Evolutionary conservation across 1,140 invertebrate genomes (phyloP).

Genomic region (Sarcophaga peregrina): DNA sequence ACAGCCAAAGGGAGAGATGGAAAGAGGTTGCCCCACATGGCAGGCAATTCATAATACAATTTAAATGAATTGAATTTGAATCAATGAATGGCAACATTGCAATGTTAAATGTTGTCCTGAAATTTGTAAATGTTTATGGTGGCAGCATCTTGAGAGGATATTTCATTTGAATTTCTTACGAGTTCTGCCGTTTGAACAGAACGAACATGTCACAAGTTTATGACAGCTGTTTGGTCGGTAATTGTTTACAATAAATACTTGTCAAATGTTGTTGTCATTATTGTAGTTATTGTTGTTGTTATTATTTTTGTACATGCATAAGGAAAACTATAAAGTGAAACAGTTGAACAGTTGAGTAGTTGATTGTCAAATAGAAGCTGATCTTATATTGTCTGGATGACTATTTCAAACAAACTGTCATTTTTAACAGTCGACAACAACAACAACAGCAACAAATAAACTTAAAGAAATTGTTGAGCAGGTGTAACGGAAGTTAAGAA

Average conservation of each 20-base stretch:
- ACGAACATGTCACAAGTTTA: conserved; percentile 17
- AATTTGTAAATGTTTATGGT: background rate
- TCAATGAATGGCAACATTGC: too few species aligned
- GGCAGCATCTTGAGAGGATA: background rate
- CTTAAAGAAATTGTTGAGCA: background rate
- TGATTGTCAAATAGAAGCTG: conserved; percentile 15
- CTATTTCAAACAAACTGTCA: background rate
- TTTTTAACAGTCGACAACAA: background rate
- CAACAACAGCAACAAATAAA: background rate
- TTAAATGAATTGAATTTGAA: too few species aligned
- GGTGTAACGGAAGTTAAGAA: background rate
- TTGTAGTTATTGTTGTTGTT: background rate
- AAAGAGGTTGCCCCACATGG: too few species aligned
- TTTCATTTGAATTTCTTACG: background rate
- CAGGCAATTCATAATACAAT: too few species aligned
- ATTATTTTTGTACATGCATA: too few species aligned
- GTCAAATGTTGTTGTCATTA: background rate
- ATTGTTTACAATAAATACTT: background rate
- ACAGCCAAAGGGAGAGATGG: too few species aligned
- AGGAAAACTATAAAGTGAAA: background rate
- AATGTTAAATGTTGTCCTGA: too few species aligned
- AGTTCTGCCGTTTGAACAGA: background rate
- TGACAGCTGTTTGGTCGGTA: conserved; percentile 3
- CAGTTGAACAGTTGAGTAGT: background rate
- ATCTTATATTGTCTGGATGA: background rate